A percentile compares a stretch with the other conserved stretches of the same genome.
Evolutionary conservation across 2,888 invertebrate species (phyloP).

Genomic region (Epirrhoe tristata): DNA sequence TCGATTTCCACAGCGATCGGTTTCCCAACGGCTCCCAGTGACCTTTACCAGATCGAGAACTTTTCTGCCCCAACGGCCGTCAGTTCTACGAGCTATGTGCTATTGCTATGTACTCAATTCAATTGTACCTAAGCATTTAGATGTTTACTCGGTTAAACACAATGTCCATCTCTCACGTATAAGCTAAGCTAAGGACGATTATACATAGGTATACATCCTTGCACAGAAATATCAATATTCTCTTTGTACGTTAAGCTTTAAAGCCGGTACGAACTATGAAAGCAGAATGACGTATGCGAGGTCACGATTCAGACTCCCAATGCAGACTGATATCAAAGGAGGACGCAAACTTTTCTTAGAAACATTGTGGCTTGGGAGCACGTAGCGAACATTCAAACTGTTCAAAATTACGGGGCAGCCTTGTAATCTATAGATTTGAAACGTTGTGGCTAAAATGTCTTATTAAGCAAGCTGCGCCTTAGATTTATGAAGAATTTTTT

Average conservation of each 20-base stretch:
- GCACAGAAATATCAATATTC: constrained; percentile 8
- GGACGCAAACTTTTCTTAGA: constrained; percentile 36
- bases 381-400: constrained; percentile 24
- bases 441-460: not conserved
- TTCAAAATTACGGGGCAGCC: constrained; percentile 11
- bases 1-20: too few relatives aligned
- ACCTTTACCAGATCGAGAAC: too few relatives aligned
- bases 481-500: too few relatives aligned
- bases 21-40: too few relatives aligned
- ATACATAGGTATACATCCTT: constrained; percentile 28
- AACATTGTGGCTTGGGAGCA: constrained; percentile 27
- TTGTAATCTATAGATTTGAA: constrained; percentile 18
- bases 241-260: constrained; percentile 25
- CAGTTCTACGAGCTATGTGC: too few relatives aligned
- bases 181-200: not conserved
- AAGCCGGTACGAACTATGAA: constrained; percentile 19
- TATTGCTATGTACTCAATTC: too few relatives aligned
- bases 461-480: not conserved
- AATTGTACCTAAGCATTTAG: too few relatives aligned
- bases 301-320: constrained; percentile 34
- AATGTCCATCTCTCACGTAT: not conserved
- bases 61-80: too few relatives aligned
- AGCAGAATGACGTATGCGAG: constrained; percentile 39
- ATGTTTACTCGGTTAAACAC: too few relatives aligned
- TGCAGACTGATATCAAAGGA: constrained; percentile 23